Percentiles rank a stretch among this genome's conserved stretches.
These are phyloP conservation scores for Drosophila truncata DNA, from an alignment of 1,140 invertebrate genomes.

Conservation along the genomic window DNA sequence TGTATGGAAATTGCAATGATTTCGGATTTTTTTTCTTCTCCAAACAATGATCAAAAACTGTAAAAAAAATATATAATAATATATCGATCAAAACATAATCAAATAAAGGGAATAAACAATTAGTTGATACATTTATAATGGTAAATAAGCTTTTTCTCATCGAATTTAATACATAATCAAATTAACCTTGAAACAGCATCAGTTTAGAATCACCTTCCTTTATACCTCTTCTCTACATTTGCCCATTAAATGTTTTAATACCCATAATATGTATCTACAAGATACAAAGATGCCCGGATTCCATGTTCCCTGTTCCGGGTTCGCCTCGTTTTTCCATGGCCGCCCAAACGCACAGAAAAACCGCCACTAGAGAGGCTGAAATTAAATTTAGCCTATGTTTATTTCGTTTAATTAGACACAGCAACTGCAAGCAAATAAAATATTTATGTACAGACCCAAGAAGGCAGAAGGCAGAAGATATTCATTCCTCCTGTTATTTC, in stretches of 20 bases:
- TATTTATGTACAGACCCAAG: slow-evolving; percentile 71
- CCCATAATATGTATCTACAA: slow-evolving; percentile 16
- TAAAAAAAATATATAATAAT: not conserved
- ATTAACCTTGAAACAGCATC: not conserved
- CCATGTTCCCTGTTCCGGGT: slow-evolving; percentile 47
- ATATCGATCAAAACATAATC: not conserved
- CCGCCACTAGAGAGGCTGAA: slow-evolving; percentile 64
- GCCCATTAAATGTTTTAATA: slow-evolving; percentile 30
- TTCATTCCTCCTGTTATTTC: slow-evolving; percentile 46
- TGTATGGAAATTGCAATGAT: slow-evolving; percentile 30
- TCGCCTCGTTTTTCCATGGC: slow-evolving; percentile 39
- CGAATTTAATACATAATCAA: not conserved
- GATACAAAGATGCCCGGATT: slow-evolving; percentile 10
- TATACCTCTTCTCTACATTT: no score
- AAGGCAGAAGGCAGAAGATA: slow-evolving; percentile 18
- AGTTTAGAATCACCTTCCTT: not conserved
- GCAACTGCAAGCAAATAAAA: slow-evolving; percentile 78
- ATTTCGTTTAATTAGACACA: slow-evolving; percentile 81
- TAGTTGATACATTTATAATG: no score
- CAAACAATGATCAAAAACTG: slow-evolving; percentile 27
- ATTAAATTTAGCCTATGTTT: slow-evolving; percentile 79
- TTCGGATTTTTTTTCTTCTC: slow-evolving; percentile 18
- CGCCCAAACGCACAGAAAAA: slow-evolving; percentile 40
- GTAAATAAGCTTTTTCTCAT: no score
- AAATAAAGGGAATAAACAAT: not conserved